Percentiles rank a stretch among this genome's conserved stretches.
These are phyloP conservation scores for Chaetodon auriga DNA, from an alignment of 2,113 vertebrate species.

Conservation along the genomic window DNA sequence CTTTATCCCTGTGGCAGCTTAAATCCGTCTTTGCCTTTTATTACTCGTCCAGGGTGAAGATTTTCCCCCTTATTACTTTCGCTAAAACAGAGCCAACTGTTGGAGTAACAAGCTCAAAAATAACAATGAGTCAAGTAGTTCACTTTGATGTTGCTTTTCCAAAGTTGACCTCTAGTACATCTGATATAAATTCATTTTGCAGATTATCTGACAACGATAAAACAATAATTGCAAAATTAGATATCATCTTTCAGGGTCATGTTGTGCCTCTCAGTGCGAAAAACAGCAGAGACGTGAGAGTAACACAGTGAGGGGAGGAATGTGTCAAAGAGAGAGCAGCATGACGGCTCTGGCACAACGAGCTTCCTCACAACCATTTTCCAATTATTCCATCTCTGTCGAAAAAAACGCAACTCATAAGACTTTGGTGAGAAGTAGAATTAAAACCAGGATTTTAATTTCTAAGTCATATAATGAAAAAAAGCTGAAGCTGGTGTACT, in stretches of 20 bases:
- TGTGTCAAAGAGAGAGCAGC: slow-evolving; percentile 72
- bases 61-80: slow-evolving; percentile 47
- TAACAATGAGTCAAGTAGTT: slow-evolving; percentile 11
- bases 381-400: slow-evolving; percentile 30
- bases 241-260: slow-evolving; percentile 43
- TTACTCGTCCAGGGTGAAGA: slow-evolving; percentile 46
- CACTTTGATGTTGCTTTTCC: not conserved
- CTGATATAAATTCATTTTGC: slow-evolving; percentile 4
- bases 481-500: slow-evolving; percentile 1
- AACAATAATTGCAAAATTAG: slow-evolving; percentile 31
- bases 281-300: slow-evolving; percentile 70
- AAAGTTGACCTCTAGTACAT: slow-evolving; percentile 3
- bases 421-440: not conserved
- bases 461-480: not conserved
- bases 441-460: slow-evolving; percentile 24
- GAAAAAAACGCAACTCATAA: slow-evolving; percentile 33
- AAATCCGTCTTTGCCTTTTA: slow-evolving; percentile 69
- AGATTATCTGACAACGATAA: not conserved
- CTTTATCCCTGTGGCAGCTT: slow-evolving; percentile 62
- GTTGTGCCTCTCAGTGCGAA: slow-evolving; percentile 47
- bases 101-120: slow-evolving; percentile 29
- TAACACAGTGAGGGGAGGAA: slow-evolving; percentile 69
- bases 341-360: slow-evolving; percentile 57
- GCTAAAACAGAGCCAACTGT: slow-evolving; percentile 43
- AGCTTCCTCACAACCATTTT: slow-evolving; percentile 36